A percentile compares a stretch with the other conserved stretches of the same genome.
These are phyloP conservation scores for Spea bombifrons DNA, from an alignment of 2,113 vertebrate genomes.

Conservation along the genomic window DNA sequence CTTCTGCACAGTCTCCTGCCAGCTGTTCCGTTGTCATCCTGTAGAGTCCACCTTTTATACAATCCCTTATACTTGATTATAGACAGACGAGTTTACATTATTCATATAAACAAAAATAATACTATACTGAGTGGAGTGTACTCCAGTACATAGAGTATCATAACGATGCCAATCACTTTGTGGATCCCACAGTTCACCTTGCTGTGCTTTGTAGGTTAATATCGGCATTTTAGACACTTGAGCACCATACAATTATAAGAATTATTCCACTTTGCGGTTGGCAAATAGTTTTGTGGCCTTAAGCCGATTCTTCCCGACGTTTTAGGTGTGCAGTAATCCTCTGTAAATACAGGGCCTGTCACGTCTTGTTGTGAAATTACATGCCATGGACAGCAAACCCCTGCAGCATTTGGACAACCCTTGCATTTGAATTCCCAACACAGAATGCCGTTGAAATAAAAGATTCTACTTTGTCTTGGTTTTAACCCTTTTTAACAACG, in stretches of 20 bases:
- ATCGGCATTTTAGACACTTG: conserved; percentile 5
- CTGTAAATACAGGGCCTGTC: conserved; percentile 14
- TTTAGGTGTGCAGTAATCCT: conserved; percentile 32
- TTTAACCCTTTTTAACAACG: too few relatives aligned
- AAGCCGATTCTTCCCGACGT: conserved; percentile 17
- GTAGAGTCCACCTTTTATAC: too few relatives aligned
- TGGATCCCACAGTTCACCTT: neutral
- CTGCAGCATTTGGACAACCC: neutral
- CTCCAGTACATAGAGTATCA: too few relatives aligned
- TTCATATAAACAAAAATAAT: too few relatives aligned
- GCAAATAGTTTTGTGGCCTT: conserved; percentile 4
- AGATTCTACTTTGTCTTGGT: too few relatives aligned
- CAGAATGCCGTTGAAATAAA: neutral
- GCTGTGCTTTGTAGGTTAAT: neutral
- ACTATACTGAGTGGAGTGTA: too few relatives aligned
- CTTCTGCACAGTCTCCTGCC: too few relatives aligned
- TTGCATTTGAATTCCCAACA: conserved; percentile 1
- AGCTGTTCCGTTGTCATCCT: too few relatives aligned
- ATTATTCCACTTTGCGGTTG: conserved; percentile 13
- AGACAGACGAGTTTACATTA: too few relatives aligned
- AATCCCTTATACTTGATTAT: too few relatives aligned
- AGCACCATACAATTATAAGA: neutral
- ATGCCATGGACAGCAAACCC: neutral
- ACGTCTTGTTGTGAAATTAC: conserved; percentile 25
- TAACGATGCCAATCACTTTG: too few relatives aligned